These are phyloP conservation scores for Etheostoma nigrum DNA, from an alignment of 2,797 vertebrate species.

Conservation along the genomic window DNA sequence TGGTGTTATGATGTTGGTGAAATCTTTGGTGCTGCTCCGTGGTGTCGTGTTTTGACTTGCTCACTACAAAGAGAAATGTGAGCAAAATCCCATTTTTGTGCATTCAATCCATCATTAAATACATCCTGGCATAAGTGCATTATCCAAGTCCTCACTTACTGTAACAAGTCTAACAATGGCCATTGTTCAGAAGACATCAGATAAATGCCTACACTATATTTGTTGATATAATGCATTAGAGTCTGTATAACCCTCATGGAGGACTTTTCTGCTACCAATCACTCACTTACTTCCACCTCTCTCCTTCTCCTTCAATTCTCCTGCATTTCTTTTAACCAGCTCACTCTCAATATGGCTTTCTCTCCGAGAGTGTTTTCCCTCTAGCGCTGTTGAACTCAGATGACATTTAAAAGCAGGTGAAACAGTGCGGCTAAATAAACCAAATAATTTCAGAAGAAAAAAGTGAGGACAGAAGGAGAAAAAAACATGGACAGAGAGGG, in stretches of 20 bases:
- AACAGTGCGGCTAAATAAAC: slow-evolving; percentile 63
- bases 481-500: slow-evolving; percentile 24
- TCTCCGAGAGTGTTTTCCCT: slow-evolving; percentile 55
- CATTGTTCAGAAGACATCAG: slow-evolving; percentile 26
- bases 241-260: slow-evolving; percentile 6
- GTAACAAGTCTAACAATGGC: slow-evolving; percentile 14
- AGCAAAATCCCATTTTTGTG: slow-evolving; percentile 17
- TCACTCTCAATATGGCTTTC: slow-evolving; percentile 50
- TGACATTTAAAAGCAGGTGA: slow-evolving; percentile 67
- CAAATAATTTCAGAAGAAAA: slow-evolving; percentile 44
- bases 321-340: slow-evolving; percentile 41
- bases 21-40: not conserved
- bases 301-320: slow-evolving; percentile 2
- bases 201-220: slow-evolving; percentile 38
- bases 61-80: not conserved
- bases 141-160: slow-evolving; percentile 10
- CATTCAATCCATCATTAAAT: not conserved
- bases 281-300: not conserved
- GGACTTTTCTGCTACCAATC: slow-evolving; percentile 35
- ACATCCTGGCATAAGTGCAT: slow-evolving; percentile 11
- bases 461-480: slow-evolving; percentile 20
- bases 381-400: slow-evolving; percentile 60
- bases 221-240: slow-evolving; percentile 15
- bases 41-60: not conserved
- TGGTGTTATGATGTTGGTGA: not conserved